Percentiles rank a stretch among this genome's conserved stretches.
Conservation (phyloP, 2,888 invertebrate species). For the Cactoblastis cactorum region DNA sequence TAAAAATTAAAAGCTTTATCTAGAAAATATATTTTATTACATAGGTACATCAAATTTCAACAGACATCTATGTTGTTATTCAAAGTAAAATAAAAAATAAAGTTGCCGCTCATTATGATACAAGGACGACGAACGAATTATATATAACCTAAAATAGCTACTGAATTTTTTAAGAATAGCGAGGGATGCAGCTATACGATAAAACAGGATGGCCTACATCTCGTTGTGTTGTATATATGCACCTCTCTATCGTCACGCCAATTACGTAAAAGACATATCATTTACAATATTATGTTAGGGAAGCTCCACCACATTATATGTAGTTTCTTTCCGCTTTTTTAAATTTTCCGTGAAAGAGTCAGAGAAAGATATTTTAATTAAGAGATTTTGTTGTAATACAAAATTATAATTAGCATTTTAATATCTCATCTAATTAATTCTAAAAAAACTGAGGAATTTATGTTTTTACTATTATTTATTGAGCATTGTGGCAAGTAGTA, state of each 20-base stretch:
- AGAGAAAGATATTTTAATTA: too few species aligned
- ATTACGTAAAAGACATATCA: slow-evolving; percentile 9
- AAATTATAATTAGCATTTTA: too few species aligned
- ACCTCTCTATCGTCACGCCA: background rate
- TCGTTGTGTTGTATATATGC: background rate
- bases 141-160: background rate
- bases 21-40: slow-evolving; percentile 76
- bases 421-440: too few species aligned
- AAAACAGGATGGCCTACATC: background rate
- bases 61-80: slow-evolving; percentile 69
- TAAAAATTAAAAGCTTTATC: slow-evolving; percentile 35
- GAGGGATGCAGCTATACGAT: background rate
- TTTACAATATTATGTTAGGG: background rate
- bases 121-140: slow-evolving; percentile 32
- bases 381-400: too few species aligned
- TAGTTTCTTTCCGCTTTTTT: too few species aligned
- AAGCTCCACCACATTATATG: background rate
- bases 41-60: slow-evolving; percentile 67
- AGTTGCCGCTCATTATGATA: slow-evolving; percentile 46
- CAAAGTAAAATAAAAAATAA: slow-evolving; percentile 51
- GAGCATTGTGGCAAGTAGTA: too few species aligned
- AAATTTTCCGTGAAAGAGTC: too few species aligned
- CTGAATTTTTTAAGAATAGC: too few species aligned
- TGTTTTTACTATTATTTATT: too few species aligned
- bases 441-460: too few species aligned